Conservation (phyloP, 2,113 vertebrate genomes). For the Odocoileus hemionus region DNA sequence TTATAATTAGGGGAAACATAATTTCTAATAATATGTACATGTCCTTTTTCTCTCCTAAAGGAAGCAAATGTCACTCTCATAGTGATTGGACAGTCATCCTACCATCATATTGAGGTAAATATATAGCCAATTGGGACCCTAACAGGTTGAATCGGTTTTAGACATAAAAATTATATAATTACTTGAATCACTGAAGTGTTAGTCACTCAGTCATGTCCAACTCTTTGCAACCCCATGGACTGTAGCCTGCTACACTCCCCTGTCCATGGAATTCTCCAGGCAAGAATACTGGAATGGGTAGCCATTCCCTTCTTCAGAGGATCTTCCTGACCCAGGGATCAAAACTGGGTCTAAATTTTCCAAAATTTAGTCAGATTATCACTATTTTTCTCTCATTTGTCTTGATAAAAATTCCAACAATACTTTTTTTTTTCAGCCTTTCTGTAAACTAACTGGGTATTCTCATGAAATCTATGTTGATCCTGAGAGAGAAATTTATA, state of each 20-base stretch:
- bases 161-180: background rate
- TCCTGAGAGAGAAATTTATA: constrained; percentile 90
- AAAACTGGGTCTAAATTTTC: background rate
- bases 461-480: constrained; percentile 94
- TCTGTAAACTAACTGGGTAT: constrained; percentile 91
- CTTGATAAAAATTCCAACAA: background rate
- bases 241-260: background rate
- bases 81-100: constrained; percentile 93
- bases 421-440: constrained; percentile 80
- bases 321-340: background rate
- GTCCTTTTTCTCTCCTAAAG: constrained; percentile 74
- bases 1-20: background rate
- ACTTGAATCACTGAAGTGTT: background rate
- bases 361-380: background rate
- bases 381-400: constrained; percentile 15
- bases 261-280: background rate
- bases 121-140: background rate
- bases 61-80: constrained; percentile 87
- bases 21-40: background rate
- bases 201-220: background rate
- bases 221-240: background rate
- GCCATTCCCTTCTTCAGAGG: background rate
- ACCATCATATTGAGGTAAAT: constrained; percentile 91
- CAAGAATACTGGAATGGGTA: background rate
- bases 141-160: constrained; percentile 22